phyloP scores from a whole-genome alignment of 2,113 vertebrate species.

The Ovis aries region DNA sequence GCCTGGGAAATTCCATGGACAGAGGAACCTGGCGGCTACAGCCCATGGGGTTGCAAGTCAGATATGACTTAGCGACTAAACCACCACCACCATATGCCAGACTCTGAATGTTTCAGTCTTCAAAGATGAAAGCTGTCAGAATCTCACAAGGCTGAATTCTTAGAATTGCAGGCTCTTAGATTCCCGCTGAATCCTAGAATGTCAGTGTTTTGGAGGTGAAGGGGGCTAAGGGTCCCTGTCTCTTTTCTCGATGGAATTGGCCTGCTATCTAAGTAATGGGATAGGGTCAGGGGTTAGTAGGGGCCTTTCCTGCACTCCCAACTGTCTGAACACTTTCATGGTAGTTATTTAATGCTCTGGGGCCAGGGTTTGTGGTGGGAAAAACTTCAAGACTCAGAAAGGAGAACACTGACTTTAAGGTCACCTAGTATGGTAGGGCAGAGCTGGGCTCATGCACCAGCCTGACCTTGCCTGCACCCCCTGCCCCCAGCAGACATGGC shows the following conservation, averaged over 20 bases:
- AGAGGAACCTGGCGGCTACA: neutral
- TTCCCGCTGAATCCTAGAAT: neutral
- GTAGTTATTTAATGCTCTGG: neutral
- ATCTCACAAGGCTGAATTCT: neutral
- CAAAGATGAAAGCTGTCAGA: neutral
- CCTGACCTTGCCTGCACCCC: neutral
- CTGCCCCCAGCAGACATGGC: neutral
- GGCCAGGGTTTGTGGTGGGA: neutral
- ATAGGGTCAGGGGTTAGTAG: neutral
- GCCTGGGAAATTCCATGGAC: neutral
- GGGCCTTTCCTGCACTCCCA: neutral
- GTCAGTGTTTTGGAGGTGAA: neutral
- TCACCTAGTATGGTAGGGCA: neutral
- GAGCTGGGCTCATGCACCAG: neutral
- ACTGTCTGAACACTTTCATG: neutral
- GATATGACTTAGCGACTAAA: neutral
- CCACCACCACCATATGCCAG: neutral
- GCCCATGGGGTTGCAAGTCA: neutral
- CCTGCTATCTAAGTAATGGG: neutral
- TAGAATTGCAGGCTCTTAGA: neutral
- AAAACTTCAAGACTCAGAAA: constrained; percentile 24
- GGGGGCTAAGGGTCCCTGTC: neutral
- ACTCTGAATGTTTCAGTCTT: neutral
- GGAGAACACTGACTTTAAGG: neutral
- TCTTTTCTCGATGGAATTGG: neutral